Conservation (phyloP, 2,888 invertebrate genomes). For the Hoplodrina blanda region DNA sequence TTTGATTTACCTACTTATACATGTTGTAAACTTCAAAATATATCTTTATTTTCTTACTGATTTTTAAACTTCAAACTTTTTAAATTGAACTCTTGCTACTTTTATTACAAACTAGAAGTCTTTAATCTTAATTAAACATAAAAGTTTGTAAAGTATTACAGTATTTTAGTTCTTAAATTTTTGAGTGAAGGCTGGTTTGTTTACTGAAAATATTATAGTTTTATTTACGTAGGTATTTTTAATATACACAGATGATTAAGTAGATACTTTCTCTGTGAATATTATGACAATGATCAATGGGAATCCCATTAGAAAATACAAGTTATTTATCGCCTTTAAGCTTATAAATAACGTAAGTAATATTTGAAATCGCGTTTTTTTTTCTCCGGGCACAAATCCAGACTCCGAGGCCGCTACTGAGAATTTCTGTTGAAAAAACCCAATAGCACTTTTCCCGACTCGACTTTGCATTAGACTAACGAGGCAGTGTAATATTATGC, state of each 20-base stretch:
- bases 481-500: no score
- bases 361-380: neutral
- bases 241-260: conserved; percentile 59
- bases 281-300: conserved; percentile 76
- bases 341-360: neutral
- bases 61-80: conserved; percentile 31
- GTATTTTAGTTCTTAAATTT: conserved; percentile 39
- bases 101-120: conserved; percentile 36
- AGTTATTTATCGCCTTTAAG: conserved; percentile 74
- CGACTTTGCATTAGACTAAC: no score
- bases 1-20: conserved; percentile 7
- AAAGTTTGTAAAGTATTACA: conserved; percentile 33
- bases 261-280: conserved; percentile 61
- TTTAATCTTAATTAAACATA: conserved; percentile 52
- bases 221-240: conserved; percentile 26
- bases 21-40: conserved; percentile 8
- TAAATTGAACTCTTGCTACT: conserved; percentile 42
- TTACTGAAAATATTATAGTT: conserved; percentile 28
- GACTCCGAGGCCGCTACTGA: no score
- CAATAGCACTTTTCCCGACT: no score
- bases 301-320: conserved; percentile 60
- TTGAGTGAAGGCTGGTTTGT: conserved; percentile 10
- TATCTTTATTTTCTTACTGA: conserved; percentile 21
- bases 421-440: no score
- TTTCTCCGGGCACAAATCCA: neutral